phyloP scores from a whole-genome alignment of 2,888 invertebrate species.

The Cenopis cana region DNA sequence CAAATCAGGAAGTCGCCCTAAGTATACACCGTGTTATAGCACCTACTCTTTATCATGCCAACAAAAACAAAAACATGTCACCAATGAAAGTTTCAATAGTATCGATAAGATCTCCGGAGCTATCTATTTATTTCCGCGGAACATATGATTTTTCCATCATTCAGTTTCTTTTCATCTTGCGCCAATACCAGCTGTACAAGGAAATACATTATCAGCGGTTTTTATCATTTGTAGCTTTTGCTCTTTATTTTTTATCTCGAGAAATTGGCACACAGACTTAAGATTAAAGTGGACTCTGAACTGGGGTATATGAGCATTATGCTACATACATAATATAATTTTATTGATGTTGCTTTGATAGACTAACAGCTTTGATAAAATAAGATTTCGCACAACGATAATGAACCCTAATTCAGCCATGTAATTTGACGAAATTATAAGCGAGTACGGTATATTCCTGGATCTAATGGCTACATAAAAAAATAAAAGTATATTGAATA shows the following conservation, averaged over 20 bases:
- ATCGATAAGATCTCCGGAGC: too few relatives aligned
- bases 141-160: too few relatives aligned
- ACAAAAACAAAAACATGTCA: too few relatives aligned
- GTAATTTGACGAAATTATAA: conserved; percentile 1
- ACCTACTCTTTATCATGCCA: too few relatives aligned
- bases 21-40: too few relatives aligned
- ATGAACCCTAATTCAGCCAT: conserved; percentile 1
- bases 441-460: conserved; percentile 1
- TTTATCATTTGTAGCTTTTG: background rate
- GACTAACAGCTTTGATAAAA: background rate
- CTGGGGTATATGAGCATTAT: background rate
- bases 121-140: too few relatives aligned
- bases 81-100: too few relatives aligned
- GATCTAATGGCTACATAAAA: conserved; percentile 27
- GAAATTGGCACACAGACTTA: background rate
- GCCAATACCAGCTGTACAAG: background rate
- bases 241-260: background rate
- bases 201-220: background rate
- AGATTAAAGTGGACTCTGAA: background rate
- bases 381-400: background rate
- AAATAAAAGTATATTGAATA: conserved; percentile 56
- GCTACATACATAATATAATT: background rate
- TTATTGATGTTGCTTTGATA: background rate
- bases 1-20: too few relatives aligned
- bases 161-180: background rate